Evolutionary conservation across 2,888 invertebrate genomes (phyloP).

Genomic region (Asteroscopus sphinx): DNA sequence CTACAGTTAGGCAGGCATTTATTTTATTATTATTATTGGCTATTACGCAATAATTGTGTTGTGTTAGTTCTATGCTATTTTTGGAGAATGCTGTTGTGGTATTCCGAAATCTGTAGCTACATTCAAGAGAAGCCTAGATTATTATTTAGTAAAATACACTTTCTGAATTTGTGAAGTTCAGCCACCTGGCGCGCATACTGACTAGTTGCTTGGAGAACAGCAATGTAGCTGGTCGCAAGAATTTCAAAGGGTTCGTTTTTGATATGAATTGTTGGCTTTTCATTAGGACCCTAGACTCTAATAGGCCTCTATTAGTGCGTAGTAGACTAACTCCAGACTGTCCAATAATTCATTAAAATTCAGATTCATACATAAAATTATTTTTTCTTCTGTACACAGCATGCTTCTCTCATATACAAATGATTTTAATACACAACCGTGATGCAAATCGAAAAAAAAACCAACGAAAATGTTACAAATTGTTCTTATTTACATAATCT

Average conservation of each 20-base stretch:
- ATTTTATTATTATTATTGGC: no score
- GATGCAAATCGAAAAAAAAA: slow-evolving; percentile 40
- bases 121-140: background rate
- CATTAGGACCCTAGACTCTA: no score
- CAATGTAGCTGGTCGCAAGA: background rate
- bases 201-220: no score
- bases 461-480: slow-evolving; percentile 37
- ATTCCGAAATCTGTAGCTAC: background rate
- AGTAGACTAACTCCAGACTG: no score
- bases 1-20: no score
- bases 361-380: slow-evolving; percentile 24
- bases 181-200: background rate
- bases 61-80: no score
- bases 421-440: slow-evolving; percentile 53
- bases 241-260: background rate
- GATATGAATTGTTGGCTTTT: background rate
- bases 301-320: no score
- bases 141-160: background rate
- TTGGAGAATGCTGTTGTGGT: background rate
- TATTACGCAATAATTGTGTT: no score
- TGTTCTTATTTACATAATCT: slow-evolving; percentile 54
- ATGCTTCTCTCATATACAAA: slow-evolving; percentile 34
- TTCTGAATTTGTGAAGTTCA: background rate
- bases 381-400: slow-evolving; percentile 22
- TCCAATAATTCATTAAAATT: background rate